Conservation (phyloP, 1,140 invertebrate species). For the Drusus annulatus region DNA sequence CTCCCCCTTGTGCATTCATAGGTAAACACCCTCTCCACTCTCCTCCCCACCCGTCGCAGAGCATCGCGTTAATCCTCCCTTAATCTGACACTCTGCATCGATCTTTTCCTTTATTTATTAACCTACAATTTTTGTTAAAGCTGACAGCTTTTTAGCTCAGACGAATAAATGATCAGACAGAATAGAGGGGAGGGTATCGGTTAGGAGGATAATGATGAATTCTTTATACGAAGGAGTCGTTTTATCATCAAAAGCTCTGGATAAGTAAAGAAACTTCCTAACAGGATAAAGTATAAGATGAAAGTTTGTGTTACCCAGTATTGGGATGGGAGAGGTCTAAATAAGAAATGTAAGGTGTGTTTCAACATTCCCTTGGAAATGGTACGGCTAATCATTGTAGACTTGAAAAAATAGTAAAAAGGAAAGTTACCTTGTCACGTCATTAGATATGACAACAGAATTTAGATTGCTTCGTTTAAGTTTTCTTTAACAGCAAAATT, state of each 20-base stretch:
- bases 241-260: neutral
- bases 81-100: neutral
- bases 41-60: neutral
- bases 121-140: constrained; percentile 9
- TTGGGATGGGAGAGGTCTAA: no score
- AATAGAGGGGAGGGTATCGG: neutral
- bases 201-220: neutral
- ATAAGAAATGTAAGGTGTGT: no score
- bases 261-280: no score
- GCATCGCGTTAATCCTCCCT: neutral
- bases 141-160: neutral
- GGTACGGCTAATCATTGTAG: no score
- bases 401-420: no score
- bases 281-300: no score
- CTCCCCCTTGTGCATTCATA: neutral
- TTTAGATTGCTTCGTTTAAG: no score
- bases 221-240: neutral
- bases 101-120: constrained; percentile 11
- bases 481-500: no score
- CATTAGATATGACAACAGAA: no score
- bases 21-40: neutral
- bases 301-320: no score
- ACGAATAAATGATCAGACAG: neutral
- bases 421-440: no score
- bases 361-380: no score